Percentiles rank a stretch among this genome's conserved stretches.
These are phyloP conservation scores for Drosophila pseudotakahashii DNA, from an alignment of 2,888 invertebrate genomes.

Conservation along the genomic window DNA sequence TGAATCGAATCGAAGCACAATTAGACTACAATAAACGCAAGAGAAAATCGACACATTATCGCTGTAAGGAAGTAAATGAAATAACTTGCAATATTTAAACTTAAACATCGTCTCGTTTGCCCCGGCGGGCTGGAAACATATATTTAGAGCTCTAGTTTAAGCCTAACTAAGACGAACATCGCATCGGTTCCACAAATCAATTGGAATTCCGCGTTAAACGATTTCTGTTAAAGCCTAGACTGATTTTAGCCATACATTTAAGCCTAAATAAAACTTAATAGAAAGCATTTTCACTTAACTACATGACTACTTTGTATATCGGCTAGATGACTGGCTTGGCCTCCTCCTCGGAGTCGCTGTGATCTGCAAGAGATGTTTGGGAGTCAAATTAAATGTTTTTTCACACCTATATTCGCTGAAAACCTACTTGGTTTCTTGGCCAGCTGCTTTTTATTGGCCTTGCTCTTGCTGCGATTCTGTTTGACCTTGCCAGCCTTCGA, in stretches of 20 bases:
- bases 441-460: constrained; percentile 21
- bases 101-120: constrained; percentile 14
- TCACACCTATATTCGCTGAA: not conserved
- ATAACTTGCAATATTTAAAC: not conserved
- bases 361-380: constrained; percentile 45
- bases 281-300: constrained; percentile 30
- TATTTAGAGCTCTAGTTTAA: constrained; percentile 32
- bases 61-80: constrained; percentile 9
- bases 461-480: constrained; percentile 9
- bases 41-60: constrained; percentile 3
- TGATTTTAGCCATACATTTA: constrained; percentile 35
- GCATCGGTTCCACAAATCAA: constrained; percentile 1
- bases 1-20: constrained; percentile 4
- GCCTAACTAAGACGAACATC: constrained; percentile 13
- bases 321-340: constrained; percentile 37
- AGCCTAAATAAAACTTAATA: constrained; percentile 33
- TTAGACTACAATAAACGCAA: not conserved
- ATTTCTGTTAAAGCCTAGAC: constrained; percentile 44
- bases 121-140: constrained; percentile 1
- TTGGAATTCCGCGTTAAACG: constrained; percentile 9
- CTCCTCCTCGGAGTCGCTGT: constrained; percentile 68
- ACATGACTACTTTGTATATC: not conserved
- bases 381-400: not conserved
- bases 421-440: constrained; percentile 33
- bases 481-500: not conserved